Evolutionary conservation across 2,888 invertebrate genomes (phyloP), one percentile per base, ranked within the genome.

Genomic region (Eupsilia transversa): DNA sequence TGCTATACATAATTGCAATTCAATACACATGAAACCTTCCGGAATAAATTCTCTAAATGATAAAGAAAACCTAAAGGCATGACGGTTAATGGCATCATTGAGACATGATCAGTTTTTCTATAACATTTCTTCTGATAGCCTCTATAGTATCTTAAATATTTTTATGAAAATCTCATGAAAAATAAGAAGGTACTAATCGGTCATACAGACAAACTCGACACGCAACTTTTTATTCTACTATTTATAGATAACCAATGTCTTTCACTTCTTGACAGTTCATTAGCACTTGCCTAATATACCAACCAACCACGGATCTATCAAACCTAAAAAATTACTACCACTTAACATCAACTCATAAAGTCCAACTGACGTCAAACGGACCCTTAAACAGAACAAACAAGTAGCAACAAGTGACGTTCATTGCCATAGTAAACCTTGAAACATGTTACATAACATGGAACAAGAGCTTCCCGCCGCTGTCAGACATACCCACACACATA

Each of bases 331-430:
- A 35, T 70, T 63, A 83, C 41, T 67, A 56, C n/a, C 35, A 52
- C 17, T 66, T 61, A 59, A 57, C 52, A 61, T 20, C 23, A 17
- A 43, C 54, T 71, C 76, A 66, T 81, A 84, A 85, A 84, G 10
- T 17, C 35, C 57, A 72, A 46, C 56, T 85, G 85, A 82, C 82
- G 85, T 82, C 85, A 75, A 61, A 59, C 49, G 4, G 20, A 35
- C 71, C 68, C 72, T 69, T 72, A 66, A 57, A 46, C 63, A 52
- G 41, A 79, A 63, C 60, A 30, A 64, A 23, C 71, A 38, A 54
- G 20, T 38, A 72, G 35, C 66, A 64, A 74, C 43, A 59, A 80
- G 70, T 81, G 61, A 61, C 57, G 46, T 75, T 66, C 41, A 75
- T 72, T 75, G 41, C 49, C 35, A 12, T 27, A 56, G 10, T 56